phyloP scores from a whole-genome alignment of 2,113 vertebrate species.

The Alligator mississippiensis region DNA sequence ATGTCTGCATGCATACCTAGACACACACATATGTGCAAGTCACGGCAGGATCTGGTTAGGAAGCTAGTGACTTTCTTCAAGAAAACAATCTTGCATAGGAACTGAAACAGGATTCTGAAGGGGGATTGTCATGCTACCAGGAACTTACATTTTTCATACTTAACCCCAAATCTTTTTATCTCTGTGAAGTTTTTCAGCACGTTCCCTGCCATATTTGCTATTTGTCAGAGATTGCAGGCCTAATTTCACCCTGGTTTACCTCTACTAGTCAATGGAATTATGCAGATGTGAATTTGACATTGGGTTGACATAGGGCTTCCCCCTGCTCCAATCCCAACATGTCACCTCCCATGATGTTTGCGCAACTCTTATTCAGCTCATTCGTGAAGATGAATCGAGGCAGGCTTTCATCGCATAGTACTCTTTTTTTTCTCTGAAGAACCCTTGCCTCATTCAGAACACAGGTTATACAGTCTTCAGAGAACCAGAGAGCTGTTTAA shows the following conservation, averaged over 20 bases:
- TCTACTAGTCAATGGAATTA: rapidly evolving
- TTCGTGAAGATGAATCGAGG: rapidly evolving
- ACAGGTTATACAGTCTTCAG: not conserved
- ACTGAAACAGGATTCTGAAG: conserved; percentile 6
- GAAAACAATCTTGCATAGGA: not conserved
- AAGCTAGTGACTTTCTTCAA: conserved; percentile 7
- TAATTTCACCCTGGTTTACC: not conserved
- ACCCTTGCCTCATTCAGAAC: not conserved
- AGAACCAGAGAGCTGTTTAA: not conserved
- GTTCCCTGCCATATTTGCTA: not conserved
- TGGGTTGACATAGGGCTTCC: not conserved
- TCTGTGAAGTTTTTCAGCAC: not conserved
- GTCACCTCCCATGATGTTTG: not conserved
- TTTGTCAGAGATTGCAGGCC: not conserved
- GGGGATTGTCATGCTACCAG: not conserved
- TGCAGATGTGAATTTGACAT: not conserved
- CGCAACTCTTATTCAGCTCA: not conserved
- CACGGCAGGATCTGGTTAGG: not conserved
- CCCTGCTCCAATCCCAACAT: rapidly evolving
- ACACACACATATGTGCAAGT: rapidly evolving
- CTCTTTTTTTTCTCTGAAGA: not conserved
- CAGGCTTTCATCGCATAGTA: not conserved
- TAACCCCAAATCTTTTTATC: conserved; percentile 30
- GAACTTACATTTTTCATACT: conserved; percentile 30
- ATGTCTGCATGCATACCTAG: not conserved